These are phyloP conservation scores for Paramormyrops hopkinsi DNA, from an alignment of 2,797 vertebrate genomes.

Conservation along the genomic window DNA sequence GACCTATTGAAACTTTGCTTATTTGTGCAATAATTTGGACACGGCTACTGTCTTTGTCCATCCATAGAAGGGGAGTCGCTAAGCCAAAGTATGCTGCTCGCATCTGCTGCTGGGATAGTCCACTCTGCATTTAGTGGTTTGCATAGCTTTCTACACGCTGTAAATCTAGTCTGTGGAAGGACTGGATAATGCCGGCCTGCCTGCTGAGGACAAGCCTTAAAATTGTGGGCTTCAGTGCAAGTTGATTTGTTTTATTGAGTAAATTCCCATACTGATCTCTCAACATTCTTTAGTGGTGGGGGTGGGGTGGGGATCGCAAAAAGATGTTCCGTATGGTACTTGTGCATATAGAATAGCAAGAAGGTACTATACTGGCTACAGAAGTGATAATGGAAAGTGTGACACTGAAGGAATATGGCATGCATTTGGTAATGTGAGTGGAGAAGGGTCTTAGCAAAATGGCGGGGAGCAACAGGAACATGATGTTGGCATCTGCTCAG, in stretches of 20 bases:
- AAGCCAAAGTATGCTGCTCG: background rate
- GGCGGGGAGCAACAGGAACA: background rate
- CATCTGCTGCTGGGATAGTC: background rate
- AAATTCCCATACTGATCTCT: background rate
- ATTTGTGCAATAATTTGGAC: background rate
- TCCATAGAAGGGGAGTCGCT: background rate
- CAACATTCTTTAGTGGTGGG: background rate
- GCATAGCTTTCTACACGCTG: background rate
- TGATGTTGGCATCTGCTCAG: background rate
- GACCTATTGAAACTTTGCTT: background rate
- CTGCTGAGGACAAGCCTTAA: background rate
- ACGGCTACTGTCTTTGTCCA: background rate
- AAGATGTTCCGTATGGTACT: background rate
- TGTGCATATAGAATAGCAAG: background rate
- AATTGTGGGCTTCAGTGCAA: background rate
- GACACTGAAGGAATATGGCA: background rate
- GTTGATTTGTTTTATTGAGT: background rate
- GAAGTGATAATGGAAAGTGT: background rate
- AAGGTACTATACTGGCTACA: background rate
- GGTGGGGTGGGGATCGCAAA: background rate
- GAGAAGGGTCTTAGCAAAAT: background rate
- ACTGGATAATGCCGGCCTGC: background rate
- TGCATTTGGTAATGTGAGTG: background rate
- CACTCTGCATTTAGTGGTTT: background rate
- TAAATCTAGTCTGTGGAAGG: background rate